Base-by-base conservation (phyloP, 1,140 invertebrate genomes). In the Aphidius gifuensis region DNA sequence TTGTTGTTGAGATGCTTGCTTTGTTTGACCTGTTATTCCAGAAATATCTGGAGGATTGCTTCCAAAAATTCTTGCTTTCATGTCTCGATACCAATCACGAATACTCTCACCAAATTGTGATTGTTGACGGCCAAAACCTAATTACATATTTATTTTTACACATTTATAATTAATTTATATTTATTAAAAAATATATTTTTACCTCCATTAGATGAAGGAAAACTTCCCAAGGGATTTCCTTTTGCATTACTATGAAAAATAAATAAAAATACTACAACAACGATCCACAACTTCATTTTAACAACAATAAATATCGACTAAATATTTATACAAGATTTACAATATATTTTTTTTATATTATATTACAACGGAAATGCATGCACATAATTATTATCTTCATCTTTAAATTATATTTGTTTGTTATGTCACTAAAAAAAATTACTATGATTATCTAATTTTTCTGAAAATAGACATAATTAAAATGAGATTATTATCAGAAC, bases 61-160 rank as follows among this genome's bases (percentile, higher is more conserved):
- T 32, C 59, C 66, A 40, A 70, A 57, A 9, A 73, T 32, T 11
- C 64, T 60, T 16, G 66, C 58, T 59, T 63, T 69, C 21, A 76
- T 9, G 11, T 70, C 63, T 16, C 9, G 61, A 51, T 74, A 69
- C 73, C 71, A 77, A 9, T 75, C 67, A 40, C 63, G 46, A 47
- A 77, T 54, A 4, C 58, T 32, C 4, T 70, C 69, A 8, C 66
- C 63, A 32, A 77, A 66, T 58, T 67, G 58, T 55, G 42, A 53
- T 39, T 61, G 56, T 32, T 44, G 55, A 50, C 8, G 66, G 59
- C 65, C 2, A 32, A 32, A 32, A 32, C 23, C 23, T 32, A 32
- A 32, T 2, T 32, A 32, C 4, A 32, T 32, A 32, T 32, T 32
- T 1, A 16, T 16, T 16, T 16, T 16, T 16, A 16, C 1, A 16